A percentile compares a stretch with the other conserved stretches of the same genome.
Evolutionary conservation across 2,797 vertebrate genomes (phyloP).

Genomic region (Enteromius paludinosus): DNA sequence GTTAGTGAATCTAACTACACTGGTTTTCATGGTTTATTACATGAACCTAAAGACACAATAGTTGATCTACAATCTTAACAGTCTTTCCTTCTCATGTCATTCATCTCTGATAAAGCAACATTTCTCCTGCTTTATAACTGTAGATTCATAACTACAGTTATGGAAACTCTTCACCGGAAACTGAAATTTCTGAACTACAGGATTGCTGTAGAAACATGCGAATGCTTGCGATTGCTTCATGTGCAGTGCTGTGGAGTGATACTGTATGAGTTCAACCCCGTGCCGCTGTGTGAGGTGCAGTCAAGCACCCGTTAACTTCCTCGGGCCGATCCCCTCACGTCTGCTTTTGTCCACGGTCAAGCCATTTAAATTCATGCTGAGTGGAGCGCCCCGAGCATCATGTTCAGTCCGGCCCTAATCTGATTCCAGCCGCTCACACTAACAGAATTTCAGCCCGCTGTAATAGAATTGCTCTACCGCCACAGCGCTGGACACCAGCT

Average conservation of each 20-base stretch:
- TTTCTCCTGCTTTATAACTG: background rate
- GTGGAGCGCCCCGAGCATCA: slow-evolving; percentile 76
- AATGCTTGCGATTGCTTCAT: background rate
- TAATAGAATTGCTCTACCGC: slow-evolving; percentile 79
- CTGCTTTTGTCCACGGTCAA: slow-evolving; percentile 78
- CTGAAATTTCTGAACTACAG: background rate
- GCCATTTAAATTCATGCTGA: slow-evolving; percentile 83
- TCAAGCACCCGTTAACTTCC: slow-evolving; percentile 69
- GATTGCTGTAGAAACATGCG: background rate
- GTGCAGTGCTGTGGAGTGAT: background rate
- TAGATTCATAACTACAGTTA: background rate
- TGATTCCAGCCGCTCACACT: slow-evolving; percentile 78
- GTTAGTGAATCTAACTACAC: background rate
- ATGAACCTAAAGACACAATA: background rate
- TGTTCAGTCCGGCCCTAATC: slow-evolving; percentile 81
- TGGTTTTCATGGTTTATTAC: background rate
- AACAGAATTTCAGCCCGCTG: slow-evolving; percentile 79
- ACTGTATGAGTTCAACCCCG: background rate
- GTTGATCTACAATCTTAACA: background rate
- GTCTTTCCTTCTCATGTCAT: background rate
- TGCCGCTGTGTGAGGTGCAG: background rate
- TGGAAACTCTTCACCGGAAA: no score
- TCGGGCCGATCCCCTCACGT: slow-evolving; percentile 63
- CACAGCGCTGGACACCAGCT: slow-evolving; percentile 78
- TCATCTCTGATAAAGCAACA: no score